phyloP scores from a whole-genome alignment of 2,113 vertebrate genomes.

The Corythaixoides concolor region DNA sequence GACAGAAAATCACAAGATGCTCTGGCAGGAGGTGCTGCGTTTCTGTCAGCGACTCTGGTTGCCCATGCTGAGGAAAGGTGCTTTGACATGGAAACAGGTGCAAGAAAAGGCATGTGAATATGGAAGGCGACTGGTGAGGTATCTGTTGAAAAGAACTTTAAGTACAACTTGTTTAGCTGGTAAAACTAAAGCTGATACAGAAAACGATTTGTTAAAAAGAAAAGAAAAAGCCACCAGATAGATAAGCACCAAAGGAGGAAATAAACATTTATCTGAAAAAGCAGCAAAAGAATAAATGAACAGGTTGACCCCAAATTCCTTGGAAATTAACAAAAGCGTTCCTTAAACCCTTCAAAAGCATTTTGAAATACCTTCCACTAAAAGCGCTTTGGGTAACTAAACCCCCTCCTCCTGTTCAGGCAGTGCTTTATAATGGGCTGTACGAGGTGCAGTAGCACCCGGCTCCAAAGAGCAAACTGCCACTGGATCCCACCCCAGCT shows the following conservation, averaged over 20 bases:
- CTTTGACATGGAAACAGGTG: not conserved
- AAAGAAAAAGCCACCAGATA: not conserved
- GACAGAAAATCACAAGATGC: not conserved
- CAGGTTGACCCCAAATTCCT: not conserved
- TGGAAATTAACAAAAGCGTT: not conserved
- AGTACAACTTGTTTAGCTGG: not conserved
- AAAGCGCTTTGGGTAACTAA: not conserved
- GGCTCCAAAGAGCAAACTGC: rapidly evolving
- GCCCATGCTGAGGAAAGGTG: not conserved
- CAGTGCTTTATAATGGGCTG: not conserved
- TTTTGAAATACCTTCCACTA: not conserved
- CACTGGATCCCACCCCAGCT: too few species aligned
- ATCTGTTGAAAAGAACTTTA: not conserved
- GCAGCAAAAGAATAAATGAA: not conserved
- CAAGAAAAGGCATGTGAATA: not conserved
- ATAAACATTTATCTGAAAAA: not conserved
- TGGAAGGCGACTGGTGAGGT: not conserved
- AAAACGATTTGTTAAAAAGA: not conserved
- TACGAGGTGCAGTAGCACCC: not conserved
- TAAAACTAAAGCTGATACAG: not conserved
- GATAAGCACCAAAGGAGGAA: not conserved
- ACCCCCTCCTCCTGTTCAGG: not conserved
- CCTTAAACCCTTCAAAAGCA: not conserved
- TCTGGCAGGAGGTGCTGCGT: not conserved
- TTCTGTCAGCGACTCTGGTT: not conserved